phyloP scores from a whole-genome alignment of 1,140 invertebrate species.

The Caenorhabditis elegans region DNA sequence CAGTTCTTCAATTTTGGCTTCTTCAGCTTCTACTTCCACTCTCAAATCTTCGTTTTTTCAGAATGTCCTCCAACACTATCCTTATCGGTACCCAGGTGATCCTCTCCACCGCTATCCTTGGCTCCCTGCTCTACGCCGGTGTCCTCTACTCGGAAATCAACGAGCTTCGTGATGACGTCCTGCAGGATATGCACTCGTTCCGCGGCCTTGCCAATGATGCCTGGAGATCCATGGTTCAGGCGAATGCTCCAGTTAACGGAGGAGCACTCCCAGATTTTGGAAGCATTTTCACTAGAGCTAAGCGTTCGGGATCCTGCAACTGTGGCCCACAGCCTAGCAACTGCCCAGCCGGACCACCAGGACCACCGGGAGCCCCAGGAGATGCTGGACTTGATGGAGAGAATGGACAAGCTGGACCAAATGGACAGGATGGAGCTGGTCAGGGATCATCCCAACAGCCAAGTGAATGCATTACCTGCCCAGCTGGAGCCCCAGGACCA shows the following conservation, averaged over 20 bases:
- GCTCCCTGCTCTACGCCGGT: not conserved
- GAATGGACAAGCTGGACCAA: not conserved
- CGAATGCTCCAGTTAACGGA: not conserved
- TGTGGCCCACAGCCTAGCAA: conserved; percentile 34
- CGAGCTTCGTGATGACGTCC: not conserved
- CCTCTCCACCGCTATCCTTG: not conserved
- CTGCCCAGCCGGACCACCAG: conserved; percentile 40
- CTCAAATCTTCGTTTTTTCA: too few species aligned
- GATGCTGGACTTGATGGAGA: conserved; percentile 36
- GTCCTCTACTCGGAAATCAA: not conserved
- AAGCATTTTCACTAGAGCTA: conserved; percentile 13
- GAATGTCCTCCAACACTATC: not conserved
- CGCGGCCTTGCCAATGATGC: conserved; percentile 17
- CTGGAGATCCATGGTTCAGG: conserved; percentile 33
- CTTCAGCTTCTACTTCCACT: too few species aligned
- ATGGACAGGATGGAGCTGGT: not conserved
- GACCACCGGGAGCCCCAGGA: conserved; percentile 42
- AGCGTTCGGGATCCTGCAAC: conserved; percentile 30
- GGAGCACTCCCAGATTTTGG: not conserved
- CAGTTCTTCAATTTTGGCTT: too few species aligned
- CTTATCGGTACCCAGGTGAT: not conserved
- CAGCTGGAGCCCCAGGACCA: conserved; percentile 37
- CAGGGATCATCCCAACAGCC: not conserved
- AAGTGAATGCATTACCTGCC: conserved; percentile 34
- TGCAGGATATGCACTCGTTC: not conserved